Percentiles rank a stretch among this genome's conserved stretches.
Evolutionary conservation across 1,140 invertebrate genomes (phyloP).

Genomic region (Drosophila oshimai): DNA sequence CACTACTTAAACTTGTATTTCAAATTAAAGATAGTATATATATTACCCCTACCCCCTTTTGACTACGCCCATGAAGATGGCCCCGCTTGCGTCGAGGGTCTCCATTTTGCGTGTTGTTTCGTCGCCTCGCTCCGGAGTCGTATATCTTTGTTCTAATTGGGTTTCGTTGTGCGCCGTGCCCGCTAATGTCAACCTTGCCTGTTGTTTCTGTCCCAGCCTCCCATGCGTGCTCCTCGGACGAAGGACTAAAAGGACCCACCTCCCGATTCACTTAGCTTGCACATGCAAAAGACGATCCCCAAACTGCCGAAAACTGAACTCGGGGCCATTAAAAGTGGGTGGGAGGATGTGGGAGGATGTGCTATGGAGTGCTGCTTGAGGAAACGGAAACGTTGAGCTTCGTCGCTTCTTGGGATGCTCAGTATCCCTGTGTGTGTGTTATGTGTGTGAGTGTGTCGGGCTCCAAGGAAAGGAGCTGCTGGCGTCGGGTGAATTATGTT

Average conservation of each 20-base stretch:
- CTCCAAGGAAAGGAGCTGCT: constrained; percentile 65
- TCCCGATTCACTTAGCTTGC: constrained; percentile 76
- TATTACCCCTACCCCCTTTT: background rate
- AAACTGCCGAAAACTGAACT: constrained; percentile 27
- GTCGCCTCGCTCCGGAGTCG: constrained; percentile 77
- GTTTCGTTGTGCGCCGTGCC: constrained; percentile 73
- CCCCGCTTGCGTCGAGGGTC: constrained; percentile 39
- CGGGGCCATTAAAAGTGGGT: constrained; percentile 68
- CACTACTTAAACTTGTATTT: too few relatives aligned
- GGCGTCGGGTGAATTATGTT: constrained; percentile 70
- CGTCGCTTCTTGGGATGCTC: constrained; percentile 72
- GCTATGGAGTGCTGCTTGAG: constrained; percentile 69
- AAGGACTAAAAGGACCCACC: background rate
- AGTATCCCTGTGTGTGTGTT: background rate
- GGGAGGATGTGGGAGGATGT: constrained; percentile 15
- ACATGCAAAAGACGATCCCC: constrained; percentile 64
- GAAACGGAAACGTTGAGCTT: constrained; percentile 79
- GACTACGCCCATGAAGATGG: constrained; percentile 5
- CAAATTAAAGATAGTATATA: too few relatives aligned
- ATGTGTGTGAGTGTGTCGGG: constrained; percentile 13
- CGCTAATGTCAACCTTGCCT: constrained; percentile 76
- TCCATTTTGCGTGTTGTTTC: constrained; percentile 77
- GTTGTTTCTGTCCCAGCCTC: constrained; percentile 2
- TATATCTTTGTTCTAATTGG: constrained; percentile 79
- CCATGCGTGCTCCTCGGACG: constrained; percentile 39